Conservation (phyloP, 2,888 invertebrate genomes). For the Limenitis camilla region DNA sequence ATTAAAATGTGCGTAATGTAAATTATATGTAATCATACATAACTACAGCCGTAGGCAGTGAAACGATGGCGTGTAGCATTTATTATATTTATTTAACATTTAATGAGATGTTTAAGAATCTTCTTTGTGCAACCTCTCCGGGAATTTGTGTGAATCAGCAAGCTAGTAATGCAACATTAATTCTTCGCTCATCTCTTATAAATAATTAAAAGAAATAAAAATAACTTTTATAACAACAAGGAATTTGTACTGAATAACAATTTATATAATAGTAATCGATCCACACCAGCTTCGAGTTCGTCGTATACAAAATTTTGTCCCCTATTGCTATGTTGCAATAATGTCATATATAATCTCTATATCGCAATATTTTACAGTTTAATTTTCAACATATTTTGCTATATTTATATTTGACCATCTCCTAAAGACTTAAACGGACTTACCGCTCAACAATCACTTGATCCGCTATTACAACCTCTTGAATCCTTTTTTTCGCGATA, state of each 20-base stretch:
- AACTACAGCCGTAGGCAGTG: background rate
- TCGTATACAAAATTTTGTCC: too few relatives aligned
- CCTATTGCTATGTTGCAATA: too few relatives aligned
- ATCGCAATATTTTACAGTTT: too few relatives aligned
- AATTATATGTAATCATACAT: slow-evolving; percentile 9
- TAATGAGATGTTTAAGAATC: slow-evolving; percentile 11
- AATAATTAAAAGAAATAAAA: background rate
- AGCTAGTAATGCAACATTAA: background rate
- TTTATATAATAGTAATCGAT: background rate
- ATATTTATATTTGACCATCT: too few relatives aligned
- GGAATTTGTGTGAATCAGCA: slow-evolving; percentile 4
- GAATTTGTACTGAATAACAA: background rate
- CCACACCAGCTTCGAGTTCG: too few relatives aligned
- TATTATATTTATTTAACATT: slow-evolving; percentile 11
- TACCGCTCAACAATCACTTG: too few relatives aligned
- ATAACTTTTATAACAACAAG: background rate
- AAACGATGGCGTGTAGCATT: slow-evolving; percentile 1
- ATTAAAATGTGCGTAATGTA: slow-evolving; percentile 4
- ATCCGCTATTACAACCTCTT: too few relatives aligned
- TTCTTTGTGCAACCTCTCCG: slow-evolving; percentile 7
- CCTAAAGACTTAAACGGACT: too few relatives aligned
- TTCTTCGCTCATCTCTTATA: background rate
- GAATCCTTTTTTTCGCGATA: too few relatives aligned
- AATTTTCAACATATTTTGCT: too few relatives aligned
- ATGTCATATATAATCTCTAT: too few relatives aligned